Percentiles rank a stretch among this genome's conserved stretches.
phyloP scores from a whole-genome alignment of 2,113 vertebrate genomes.

The Podarcis muralis region DNA sequence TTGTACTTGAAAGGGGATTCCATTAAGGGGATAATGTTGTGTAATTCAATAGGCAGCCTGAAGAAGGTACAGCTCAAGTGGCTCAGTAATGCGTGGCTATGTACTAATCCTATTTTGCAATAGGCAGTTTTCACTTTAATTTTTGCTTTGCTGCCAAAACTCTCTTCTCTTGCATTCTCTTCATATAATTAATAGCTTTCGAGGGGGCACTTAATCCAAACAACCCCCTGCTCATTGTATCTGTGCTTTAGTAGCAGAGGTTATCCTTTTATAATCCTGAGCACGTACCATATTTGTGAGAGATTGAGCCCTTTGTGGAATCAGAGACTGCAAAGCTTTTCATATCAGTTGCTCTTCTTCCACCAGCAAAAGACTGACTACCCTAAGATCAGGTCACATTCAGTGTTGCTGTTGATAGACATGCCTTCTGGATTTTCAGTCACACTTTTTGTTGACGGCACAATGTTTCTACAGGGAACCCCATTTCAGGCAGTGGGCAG shows the following conservation, averaged over 20 bases:
- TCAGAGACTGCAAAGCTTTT: not conserved
- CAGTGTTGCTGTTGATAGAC: not conserved
- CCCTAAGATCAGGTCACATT: not conserved
- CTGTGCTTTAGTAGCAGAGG: not conserved
- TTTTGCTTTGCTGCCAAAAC: not conserved
- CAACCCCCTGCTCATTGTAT: not conserved
- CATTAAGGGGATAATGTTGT: not conserved
- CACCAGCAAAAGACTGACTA: not conserved
- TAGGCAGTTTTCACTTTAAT: not conserved
- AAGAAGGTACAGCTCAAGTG: constrained; percentile 4
- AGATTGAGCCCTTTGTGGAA: not conserved
- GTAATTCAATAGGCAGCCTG: not conserved
- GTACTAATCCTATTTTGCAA: not conserved
- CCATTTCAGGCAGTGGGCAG: not conserved
- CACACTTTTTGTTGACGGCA: not conserved
- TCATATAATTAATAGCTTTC: not conserved
- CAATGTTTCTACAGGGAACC: not conserved
- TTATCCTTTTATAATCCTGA: not conserved
- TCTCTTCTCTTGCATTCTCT: not conserved
- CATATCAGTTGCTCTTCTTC: not conserved
- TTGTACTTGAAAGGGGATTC: not conserved
- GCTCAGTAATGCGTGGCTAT: not conserved
- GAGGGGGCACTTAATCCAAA: not conserved
- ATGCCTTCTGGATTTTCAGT: constrained; percentile 32
- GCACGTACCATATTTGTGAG: rapidly evolving